These are phyloP conservation scores for Acronicta aceris DNA, from an alignment of 2,888 invertebrate species.

Conservation along the genomic window DNA sequence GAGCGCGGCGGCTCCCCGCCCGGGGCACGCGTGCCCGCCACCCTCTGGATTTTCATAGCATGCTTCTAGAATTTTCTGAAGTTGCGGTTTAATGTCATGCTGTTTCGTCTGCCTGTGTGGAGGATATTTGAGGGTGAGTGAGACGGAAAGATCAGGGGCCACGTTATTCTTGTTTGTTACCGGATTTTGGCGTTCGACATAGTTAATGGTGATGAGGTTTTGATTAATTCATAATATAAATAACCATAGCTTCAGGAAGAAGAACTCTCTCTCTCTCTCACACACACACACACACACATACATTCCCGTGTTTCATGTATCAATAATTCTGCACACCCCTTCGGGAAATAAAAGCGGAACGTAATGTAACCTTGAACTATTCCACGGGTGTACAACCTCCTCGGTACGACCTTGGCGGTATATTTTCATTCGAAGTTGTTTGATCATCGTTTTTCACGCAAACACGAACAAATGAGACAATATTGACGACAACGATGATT, in stretches of 20 bases:
- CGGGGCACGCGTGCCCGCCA: conserved; percentile 74
- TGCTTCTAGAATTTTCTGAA: conserved; percentile 17
- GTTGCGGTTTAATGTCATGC: conserved; percentile 2
- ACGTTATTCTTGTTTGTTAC: background rate
- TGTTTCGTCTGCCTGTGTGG: conserved; percentile 18
- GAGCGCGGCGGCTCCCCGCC: conserved; percentile 86
- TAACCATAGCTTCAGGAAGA: too few species aligned
- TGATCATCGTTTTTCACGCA: background rate
- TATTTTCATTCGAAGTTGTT: background rate
- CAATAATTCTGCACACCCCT: too few species aligned
- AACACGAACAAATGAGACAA: background rate
- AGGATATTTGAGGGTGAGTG: conserved; percentile 13
- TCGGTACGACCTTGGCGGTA: conserved; percentile 1
- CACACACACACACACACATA: too few species aligned
- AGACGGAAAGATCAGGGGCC: background rate
- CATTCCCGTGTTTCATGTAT: too few species aligned
- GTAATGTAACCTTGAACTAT: too few species aligned
- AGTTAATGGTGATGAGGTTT: conserved; percentile 16
- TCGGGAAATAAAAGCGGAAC: too few species aligned
- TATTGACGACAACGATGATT: conserved; percentile 5
- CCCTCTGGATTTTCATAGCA: conserved; percentile 61
- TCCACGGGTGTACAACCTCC: background rate
- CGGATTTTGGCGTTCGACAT: conserved; percentile 10
- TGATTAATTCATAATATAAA: background rate
- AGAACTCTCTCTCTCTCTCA: too few species aligned